Base-by-base conservation (phyloP, 2,888 invertebrate genomes). In the Tachina lurida region DNA sequence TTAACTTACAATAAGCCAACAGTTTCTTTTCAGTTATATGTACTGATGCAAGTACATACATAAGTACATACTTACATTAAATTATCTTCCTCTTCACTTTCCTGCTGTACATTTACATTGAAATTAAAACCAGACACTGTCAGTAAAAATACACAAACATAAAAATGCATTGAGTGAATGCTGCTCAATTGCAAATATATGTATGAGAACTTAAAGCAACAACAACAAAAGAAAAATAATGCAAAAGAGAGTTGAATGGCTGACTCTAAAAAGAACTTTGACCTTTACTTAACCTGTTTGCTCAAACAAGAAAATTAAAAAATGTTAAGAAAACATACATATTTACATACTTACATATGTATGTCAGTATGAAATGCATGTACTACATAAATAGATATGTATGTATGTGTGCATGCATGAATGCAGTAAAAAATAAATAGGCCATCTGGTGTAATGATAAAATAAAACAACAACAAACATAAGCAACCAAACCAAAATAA, bases 281-380 rank as follows among this genome's bases (percentile, higher is more conserved):
- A 77, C 84, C 84, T 85, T 85, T 77, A 63, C 17, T 58, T 45
- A 79, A 79, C 62, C 47, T 62, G 62, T 62, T 54, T 56, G 12
- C 43, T 19, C 15, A 10, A 41, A 15, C 15, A 19, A 31, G 31
- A 31, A 31, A 31, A 31, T 31, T 39, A 63, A 65, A 65, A 67
- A 67, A 31, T 47, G 7, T 47, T 13, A 31, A 31, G 31, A 31
- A 15, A 15, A 47, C 1, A 15, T 47, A 47, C 7, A 10, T 47
- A 31, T 31, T 7, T 31, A 31, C 0, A 7, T 31, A 47, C 7
- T 3, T 47, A 47, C 7, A 1, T 47, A 47, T 5, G 31, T 31
- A 31, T 31, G 45, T 3, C 7, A 47, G 47, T 47, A 47, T 7
- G 31, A 31, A 31, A 31, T 31, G 47, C 15, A 31, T 31, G 31